Conservation (phyloP, 2,113 vertebrate genomes). For the Enhydra lutris region DNA sequence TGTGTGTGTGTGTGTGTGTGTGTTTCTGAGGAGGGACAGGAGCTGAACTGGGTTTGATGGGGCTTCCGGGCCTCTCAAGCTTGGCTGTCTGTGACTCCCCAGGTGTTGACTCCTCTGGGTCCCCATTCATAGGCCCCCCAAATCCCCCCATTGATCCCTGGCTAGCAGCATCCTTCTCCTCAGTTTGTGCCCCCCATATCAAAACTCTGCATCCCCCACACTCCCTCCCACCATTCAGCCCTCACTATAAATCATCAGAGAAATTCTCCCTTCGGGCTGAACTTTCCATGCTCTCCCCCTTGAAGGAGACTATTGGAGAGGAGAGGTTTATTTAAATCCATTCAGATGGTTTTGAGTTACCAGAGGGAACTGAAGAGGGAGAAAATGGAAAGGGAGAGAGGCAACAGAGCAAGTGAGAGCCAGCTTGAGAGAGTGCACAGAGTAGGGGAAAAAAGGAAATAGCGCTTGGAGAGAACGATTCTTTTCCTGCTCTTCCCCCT, state of each 20-base stretch:
- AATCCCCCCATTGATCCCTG: neutral
- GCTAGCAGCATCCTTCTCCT: neutral
- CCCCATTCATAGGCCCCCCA: neutral
- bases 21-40: neutral
- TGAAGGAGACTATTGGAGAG: conserved; percentile 44
- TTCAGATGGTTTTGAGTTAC: conserved; percentile 58
- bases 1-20: neutral
- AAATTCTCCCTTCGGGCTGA: conserved; percentile 41
- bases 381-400: conserved; percentile 18
- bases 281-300: neutral
- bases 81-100: neutral
- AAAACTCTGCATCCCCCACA: neutral
- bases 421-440: neutral
- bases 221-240: neutral
- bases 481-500: neutral
- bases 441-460: neutral
- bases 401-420: neutral
- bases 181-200: neutral
- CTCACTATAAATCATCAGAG: neutral
- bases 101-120: neutral
- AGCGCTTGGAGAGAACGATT: neutral
- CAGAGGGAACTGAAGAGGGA: conserved; percentile 29
- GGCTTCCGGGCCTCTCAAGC: neutral
- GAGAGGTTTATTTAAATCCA: conserved; percentile 57
- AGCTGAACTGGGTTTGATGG: neutral